Conservation (phyloP, 30 jellyfish, hydroid and myxozoan species). For the Hydractinia symbiolongicarpus region DNA sequence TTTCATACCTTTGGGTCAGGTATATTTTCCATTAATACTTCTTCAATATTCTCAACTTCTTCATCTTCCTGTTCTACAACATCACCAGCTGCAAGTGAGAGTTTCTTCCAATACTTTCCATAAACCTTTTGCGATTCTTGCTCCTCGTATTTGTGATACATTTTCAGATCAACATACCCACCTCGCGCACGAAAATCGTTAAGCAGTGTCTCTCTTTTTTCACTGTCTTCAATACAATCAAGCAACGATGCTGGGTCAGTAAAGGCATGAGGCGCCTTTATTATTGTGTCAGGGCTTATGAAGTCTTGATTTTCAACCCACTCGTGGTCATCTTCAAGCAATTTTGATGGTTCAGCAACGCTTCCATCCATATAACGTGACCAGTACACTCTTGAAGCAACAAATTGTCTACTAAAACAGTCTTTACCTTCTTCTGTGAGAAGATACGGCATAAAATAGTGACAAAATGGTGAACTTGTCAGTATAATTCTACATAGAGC, state of each 20-base stretch:
- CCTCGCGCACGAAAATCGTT: constrained; percentile 93
- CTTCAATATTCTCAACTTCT: constrained; percentile 4
- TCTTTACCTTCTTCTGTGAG: constrained; percentile 64
- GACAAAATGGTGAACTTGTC: constrained; percentile 88
- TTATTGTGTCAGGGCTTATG: constrained; percentile 42
- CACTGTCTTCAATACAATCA: constrained; percentile 20
- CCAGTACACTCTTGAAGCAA: constrained; percentile 71
- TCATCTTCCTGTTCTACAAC: constrained; percentile 22
- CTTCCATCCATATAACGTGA: constrained; percentile 48
- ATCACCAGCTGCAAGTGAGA: neutral
- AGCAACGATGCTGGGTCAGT: constrained; percentile 57
- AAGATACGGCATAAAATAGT: constrained; percentile 70
- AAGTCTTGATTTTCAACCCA: constrained; percentile 34
- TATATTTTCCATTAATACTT: neutral
- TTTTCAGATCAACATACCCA: constrained; percentile 76
- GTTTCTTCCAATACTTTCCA: constrained; percentile 15
- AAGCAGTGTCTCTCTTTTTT: constrained; percentile 4
- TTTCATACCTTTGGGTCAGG: constrained; percentile 18
- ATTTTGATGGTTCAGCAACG: constrained; percentile 13
- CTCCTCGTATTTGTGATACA: constrained; percentile 64
- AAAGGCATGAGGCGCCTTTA: constrained; percentile 71
- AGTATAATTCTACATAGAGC: constrained; percentile 31
- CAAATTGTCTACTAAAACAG: constrained; percentile 57
- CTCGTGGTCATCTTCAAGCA: constrained; percentile 38
- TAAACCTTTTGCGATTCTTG: constrained; percentile 14